Percentiles rank a stretch among this genome's conserved stretches.
Conservation (phyloP, 2,888 invertebrate genomes). For the Xiphydria camelus region DNA sequence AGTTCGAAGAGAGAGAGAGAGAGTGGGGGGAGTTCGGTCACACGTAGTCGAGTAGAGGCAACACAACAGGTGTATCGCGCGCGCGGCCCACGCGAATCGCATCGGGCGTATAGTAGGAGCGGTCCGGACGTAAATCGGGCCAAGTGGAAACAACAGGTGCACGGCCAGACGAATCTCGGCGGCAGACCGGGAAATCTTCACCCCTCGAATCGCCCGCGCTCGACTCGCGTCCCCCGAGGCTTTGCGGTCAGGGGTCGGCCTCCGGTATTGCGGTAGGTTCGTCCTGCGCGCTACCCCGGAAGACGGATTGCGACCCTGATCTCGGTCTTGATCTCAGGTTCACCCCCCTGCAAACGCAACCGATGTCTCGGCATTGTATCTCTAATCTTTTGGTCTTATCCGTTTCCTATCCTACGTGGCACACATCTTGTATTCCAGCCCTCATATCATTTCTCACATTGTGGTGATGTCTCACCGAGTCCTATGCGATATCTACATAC, state of each 20-base stretch:
- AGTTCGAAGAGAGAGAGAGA: too few species aligned
- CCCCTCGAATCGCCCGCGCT: neutral
- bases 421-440: too few species aligned
- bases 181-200: constrained; percentile 19
- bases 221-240: constrained; percentile 1
- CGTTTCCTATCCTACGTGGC: too few species aligned
- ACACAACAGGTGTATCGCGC: constrained; percentile 1
- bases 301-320: neutral
- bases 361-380: neutral
- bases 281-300: neutral
- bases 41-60: too few species aligned
- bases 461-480: too few species aligned
- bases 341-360: constrained; percentile 18
- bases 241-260: constrained; percentile 21
- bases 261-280: constrained; percentile 19
- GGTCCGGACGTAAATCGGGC: constrained; percentile 16
- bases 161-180: constrained; percentile 33
- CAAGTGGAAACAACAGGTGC: constrained; percentile 47
- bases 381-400: constrained; percentile 1
- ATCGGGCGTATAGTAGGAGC: neutral
- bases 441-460: too few species aligned
- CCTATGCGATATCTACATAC: too few species aligned
- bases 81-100: neutral
- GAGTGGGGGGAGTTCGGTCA: too few species aligned
- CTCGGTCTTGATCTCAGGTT: constrained; percentile 19